These are phyloP conservation scores for Hydrotaea diabolus DNA, from an alignment of 2,888 invertebrate genomes.

Conservation along the genomic window DNA sequence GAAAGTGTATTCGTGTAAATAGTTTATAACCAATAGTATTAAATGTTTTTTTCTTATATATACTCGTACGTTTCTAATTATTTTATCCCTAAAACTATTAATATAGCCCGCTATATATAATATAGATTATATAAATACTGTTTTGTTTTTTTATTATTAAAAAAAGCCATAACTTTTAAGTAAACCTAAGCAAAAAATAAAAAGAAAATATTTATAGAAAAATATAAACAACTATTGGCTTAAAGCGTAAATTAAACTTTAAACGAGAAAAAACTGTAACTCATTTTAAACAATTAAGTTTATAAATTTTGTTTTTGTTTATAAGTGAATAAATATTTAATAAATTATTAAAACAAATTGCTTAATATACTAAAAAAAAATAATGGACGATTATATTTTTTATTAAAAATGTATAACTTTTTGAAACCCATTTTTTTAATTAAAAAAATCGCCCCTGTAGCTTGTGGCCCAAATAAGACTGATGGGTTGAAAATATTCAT, in stretches of 20 bases:
- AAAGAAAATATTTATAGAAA: background rate
- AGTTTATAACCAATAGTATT: constrained; percentile 34
- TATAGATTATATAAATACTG: constrained; percentile 59
- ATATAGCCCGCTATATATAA: constrained; percentile 46
- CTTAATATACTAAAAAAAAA: background rate
- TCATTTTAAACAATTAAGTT: constrained; percentile 16
- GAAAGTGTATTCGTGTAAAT: constrained; percentile 36
- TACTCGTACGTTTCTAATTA: background rate
- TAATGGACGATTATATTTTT: background rate
- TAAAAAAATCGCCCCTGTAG: no score
- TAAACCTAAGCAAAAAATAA: constrained; percentile 70
- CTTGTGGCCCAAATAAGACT: no score
- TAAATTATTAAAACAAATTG: constrained; percentile 33
- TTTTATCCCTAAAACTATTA: background rate
- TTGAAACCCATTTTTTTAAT: no score
- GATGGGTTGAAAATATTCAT: no score
- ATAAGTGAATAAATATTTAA: constrained; percentile 39
- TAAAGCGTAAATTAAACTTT: background rate
- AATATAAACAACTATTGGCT: constrained; percentile 12
- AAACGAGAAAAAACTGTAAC: background rate
- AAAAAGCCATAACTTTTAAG: constrained; percentile 77
- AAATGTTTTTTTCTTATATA: constrained; percentile 29
- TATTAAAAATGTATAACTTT: no score
- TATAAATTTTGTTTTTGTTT: constrained; percentile 25
- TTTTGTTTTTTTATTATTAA: constrained; percentile 10